These are phyloP conservation scores for Polypterus senegalus DNA, from an alignment of 2,113 vertebrate species.

Conservation along the genomic window DNA sequence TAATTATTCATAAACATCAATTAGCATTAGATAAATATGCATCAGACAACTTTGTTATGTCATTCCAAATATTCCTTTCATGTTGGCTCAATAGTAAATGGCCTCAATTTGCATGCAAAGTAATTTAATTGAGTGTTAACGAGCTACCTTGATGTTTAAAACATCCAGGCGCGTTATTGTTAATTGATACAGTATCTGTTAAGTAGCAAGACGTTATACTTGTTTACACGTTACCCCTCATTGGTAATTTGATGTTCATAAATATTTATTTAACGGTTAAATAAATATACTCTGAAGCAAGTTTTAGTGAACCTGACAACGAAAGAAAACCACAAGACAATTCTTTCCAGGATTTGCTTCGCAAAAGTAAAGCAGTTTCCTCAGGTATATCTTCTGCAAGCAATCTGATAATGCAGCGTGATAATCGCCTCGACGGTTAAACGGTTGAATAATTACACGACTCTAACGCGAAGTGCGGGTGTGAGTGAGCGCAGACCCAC, in stretches of 20 bases:
- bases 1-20: slow-evolving; percentile 50
- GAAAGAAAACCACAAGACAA: too few species aligned
- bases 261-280: not conserved
- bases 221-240: not conserved
- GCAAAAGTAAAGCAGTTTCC: too few species aligned
- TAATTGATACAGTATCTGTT: slow-evolving; percentile 9
- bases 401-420: too few species aligned
- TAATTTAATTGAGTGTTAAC: slow-evolving; percentile 52
- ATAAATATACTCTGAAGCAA: not conserved
- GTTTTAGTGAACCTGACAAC: too few species aligned
- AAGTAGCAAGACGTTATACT: slow-evolving; percentile 4
- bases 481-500: too few species aligned
- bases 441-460: too few species aligned
- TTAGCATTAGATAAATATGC: slow-evolving; percentile 67
- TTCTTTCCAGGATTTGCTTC: too few species aligned
- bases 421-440: too few species aligned
- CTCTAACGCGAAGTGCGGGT: too few species aligned
- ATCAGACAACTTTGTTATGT: slow-evolving; percentile 48
- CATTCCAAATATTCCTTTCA: slow-evolving; percentile 24
- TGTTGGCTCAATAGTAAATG: slow-evolving; percentile 25
- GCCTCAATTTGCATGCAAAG: slow-evolving; percentile 49
- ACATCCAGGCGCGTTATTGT: slow-evolving; percentile 30
- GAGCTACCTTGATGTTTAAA: slow-evolving; percentile 32
- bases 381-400: too few species aligned
- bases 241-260: slow-evolving; percentile 4